Evolutionary conservation across 2,888 invertebrate genomes (phyloP), one percentile per base, ranked within the genome.

Genomic region (Callinectes sapidus): DNA sequence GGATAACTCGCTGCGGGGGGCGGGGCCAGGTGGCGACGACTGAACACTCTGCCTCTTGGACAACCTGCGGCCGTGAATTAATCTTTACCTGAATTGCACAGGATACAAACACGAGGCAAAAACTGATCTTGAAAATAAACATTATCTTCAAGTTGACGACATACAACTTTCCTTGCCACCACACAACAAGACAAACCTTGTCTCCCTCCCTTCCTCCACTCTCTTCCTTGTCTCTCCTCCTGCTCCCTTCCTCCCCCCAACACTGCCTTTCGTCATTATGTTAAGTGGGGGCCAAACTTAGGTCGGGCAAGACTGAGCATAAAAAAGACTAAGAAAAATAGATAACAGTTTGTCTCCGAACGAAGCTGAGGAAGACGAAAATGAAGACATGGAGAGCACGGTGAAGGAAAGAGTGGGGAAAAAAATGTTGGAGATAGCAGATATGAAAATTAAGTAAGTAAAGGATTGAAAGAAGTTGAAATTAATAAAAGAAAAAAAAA

Each of bases 271-370:
- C 81, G 81, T 81, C 81, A 81, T 81, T 81, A 81, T 81, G 81
- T 81, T 81, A 81, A 81, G 81, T 81, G 81, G 81, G 81, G 35
- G 81, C 81, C 81, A 81, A 81, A 81, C 81, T 81, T 81, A 35
- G 35, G 81, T 35, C 81, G 81, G 35, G 35, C 35, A 81, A 35
- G 81, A 81, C 81, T 81, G 81, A 81, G 35, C 81, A 81, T 81
- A 81, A 81, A 81, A 81, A 81, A 71, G 71, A 81, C 81, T 13
- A 81, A 81, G 81, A 81, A 81, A 81, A 81, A 81, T 35, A 81
- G 35, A 81, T 81, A 32, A 35, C 81, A 81, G 81, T 35, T 81
- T 81, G 81, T 81, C 81, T 81, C 81, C 35, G 2, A 81, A 35
- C 81, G 81, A 32, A 35, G 35, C 35, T 18, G 35, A 81, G 81